phyloP scores from a whole-genome alignment of 2,113 vertebrate species.

The Psilopogon haemacephalus region DNA sequence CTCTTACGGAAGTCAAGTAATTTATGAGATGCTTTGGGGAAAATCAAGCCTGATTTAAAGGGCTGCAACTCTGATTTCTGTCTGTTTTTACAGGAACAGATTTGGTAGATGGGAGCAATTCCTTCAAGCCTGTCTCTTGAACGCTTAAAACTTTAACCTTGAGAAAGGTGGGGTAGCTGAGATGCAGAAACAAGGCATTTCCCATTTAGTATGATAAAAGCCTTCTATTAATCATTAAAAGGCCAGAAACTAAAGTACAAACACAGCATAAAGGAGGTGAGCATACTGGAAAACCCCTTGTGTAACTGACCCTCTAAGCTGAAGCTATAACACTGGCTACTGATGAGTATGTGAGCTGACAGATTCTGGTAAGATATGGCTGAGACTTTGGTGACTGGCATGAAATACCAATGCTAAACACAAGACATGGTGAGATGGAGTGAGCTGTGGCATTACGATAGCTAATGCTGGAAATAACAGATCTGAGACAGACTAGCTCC shows the following conservation, averaged over 20 bases:
- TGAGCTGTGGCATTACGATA: rapidly evolving
- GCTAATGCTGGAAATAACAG: not conserved
- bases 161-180: not conserved
- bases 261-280: not conserved
- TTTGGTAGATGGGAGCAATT: rapidly evolving
- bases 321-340: not conserved
- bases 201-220: not conserved
- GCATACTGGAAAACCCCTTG: not conserved
- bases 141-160: not conserved
- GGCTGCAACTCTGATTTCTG: not conserved
- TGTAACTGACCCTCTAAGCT: not conserved
- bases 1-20: not conserved
- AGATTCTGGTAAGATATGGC: not conserved
- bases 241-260: not conserved
- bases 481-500: no score
- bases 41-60: not conserved
- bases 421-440: not conserved
- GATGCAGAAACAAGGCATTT: not conserved
- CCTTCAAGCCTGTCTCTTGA: not conserved
- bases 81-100: not conserved
- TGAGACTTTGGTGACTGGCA: rapidly evolving
- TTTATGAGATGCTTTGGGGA: not conserved
- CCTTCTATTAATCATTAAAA: not conserved
- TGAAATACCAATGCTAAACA: not conserved
- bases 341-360: not conserved